Conservation (phyloP, 2,113 vertebrate species). For the Gallinago undulata region DNA sequence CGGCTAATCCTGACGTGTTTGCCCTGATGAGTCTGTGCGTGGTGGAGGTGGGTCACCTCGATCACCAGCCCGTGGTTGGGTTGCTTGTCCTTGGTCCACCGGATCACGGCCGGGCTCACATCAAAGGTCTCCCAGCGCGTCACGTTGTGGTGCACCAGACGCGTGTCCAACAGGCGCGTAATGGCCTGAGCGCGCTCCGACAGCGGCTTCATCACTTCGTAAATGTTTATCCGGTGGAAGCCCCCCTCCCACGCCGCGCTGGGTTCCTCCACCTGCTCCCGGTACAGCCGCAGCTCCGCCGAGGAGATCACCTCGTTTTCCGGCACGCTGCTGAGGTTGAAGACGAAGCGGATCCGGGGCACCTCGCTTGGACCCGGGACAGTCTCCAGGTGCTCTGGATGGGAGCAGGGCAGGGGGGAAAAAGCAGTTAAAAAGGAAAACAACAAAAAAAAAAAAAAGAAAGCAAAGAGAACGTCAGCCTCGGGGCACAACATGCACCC, state of each 20-base stretch:
- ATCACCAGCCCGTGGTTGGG: constrained; percentile 94
- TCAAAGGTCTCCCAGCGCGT: constrained; percentile 97
- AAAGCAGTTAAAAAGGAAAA: background rate
- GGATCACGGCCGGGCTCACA: constrained; percentile 94
- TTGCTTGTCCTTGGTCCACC: constrained; percentile 90
- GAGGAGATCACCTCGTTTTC: constrained; percentile 93
- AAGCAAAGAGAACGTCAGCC: background rate
- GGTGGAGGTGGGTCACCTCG: constrained; percentile 89
- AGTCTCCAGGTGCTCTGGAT: constrained; percentile 90
- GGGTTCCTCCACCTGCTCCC: constrained; percentile 82
- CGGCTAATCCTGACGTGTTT: constrained; percentile 93
- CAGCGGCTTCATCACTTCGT: constrained; percentile 92
- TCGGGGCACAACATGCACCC: background rate
- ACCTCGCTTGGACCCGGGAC: constrained; percentile 74
- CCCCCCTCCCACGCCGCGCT: constrained; percentile 70
- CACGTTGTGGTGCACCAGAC: constrained; percentile 90
- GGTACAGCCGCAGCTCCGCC: constrained; percentile 92
- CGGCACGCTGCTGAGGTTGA: constrained; percentile 98
- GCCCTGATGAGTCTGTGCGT: constrained; percentile 80
- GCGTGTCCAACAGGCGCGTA: constrained; percentile 94
- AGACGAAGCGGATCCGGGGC: constrained; percentile 85
- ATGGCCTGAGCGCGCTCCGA: constrained; percentile 82
- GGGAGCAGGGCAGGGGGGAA: background rate
- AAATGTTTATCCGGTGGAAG: constrained; percentile 95
- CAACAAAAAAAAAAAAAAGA: background rate